Evolutionary conservation across 2,888 invertebrate species (phyloP), one percentile per base, ranked within the genome.

Genomic region (Minunthozetes semirufus): DNA sequence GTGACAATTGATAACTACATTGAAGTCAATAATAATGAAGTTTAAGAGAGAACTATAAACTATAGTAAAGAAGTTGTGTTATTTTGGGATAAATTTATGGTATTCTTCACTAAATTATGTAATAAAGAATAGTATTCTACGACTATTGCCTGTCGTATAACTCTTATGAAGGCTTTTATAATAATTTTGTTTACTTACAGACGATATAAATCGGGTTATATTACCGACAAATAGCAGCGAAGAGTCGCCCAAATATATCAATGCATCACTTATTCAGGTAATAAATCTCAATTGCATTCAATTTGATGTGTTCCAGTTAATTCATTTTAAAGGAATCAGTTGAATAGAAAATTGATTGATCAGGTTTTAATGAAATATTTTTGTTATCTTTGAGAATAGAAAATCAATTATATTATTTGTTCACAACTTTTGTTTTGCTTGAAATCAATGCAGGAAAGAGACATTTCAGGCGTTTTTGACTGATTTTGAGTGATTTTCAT

Each of bases 161-260:
- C 13, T 68, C 22, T 46, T 42, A 22, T 3, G 11, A 15, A 38
- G 11, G 42, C 42, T 42, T 38, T 66, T 66, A 27, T 9, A 15
- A 38, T 38, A 66, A 27, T 48, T 48, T 15, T 46, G 25, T 38
- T n/a, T 38, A 66, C 19, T 8, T 66, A 38, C 48, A 78, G 80
- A 91, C 84, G 94, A 94, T 84, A 87, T 92, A 80, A 94, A 94
- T 85, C 87, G 95, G 77, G 94, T 96, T 4, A 93, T 94, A 81
- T 86, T 95, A 75, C 90, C 92, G n/a, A 94, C 94, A 0, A 87
- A 93, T 79, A 89, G 93, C 61, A 89, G 89, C n/a, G 87, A 89
- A 80, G 93, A 93, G 81, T 91, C 93, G 81, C 90, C 93, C 72
- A 93, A 94, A 0, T 95, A 95, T 81, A 94, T 95, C 81, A 95